Evolutionary conservation across 2,888 invertebrate genomes (phyloP).

Genomic region (Tanytarsus gracilentus): DNA sequence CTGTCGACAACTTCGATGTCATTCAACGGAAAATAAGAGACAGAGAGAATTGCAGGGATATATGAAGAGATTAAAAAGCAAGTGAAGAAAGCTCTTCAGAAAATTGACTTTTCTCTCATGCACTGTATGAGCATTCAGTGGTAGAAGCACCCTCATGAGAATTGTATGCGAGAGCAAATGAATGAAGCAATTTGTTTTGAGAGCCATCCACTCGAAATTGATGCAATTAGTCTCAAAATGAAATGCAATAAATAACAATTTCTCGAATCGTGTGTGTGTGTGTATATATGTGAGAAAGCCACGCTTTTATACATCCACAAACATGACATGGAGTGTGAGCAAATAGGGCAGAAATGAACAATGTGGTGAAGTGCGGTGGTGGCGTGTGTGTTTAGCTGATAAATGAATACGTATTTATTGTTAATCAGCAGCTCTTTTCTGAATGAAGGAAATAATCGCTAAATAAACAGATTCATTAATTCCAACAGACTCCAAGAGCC

Average conservation of each 20-base stretch:
- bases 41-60: too few relatives aligned
- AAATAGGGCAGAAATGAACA: too few relatives aligned
- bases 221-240: slow-evolving; percentile 24
- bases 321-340: too few relatives aligned
- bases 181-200: slow-evolving; percentile 24
- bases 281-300: too few relatives aligned
- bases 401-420: not conserved
- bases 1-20: too few relatives aligned
- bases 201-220: slow-evolving; percentile 25
- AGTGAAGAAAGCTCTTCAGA: not conserved
- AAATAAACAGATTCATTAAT: slow-evolving; percentile 26
- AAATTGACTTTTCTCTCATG: too few relatives aligned
- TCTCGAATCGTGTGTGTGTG: not conserved
- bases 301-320: not conserved
- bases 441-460: slow-evolving; percentile 22
- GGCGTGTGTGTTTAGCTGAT: too few relatives aligned
- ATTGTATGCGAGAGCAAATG: not conserved
- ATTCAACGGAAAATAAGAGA: too few relatives aligned
- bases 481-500: slow-evolving; percentile 16
- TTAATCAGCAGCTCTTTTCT: not conserved
- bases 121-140: too few relatives aligned
- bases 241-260: slow-evolving; percentile 16
- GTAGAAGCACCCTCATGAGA: too few relatives aligned
- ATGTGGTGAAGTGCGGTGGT: too few relatives aligned
- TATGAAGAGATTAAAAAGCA: not conserved